Conservation (phyloP, 2,888 invertebrate species). For the Antheraea yamamai region DNA sequence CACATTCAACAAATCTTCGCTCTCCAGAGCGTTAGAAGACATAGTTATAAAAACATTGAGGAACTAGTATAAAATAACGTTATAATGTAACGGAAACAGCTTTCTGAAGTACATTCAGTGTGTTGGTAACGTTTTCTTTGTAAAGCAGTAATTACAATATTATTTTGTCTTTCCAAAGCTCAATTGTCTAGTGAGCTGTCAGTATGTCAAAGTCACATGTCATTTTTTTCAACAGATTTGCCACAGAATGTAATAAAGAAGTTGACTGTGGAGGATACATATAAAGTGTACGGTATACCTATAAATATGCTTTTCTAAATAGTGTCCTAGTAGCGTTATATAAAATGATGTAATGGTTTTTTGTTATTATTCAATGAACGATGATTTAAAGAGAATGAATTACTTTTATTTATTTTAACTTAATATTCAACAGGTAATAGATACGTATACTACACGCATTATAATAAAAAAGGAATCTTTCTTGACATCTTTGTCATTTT, state of each 20-base stretch:
- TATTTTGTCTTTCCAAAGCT: background rate
- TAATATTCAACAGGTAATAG: too few species aligned
- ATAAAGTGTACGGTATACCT: too few species aligned
- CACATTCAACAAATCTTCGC: constrained; percentile 67
- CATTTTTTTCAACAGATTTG: background rate
- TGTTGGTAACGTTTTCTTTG: background rate
- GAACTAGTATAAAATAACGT: constrained; percentile 23
- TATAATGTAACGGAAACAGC: background rate
- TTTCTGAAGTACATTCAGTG: background rate
- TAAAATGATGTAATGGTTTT: too few species aligned
- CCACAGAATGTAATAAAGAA: background rate
- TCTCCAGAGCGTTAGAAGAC: constrained; percentile 60
- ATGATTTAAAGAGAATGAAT: too few species aligned
- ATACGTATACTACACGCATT: too few species aligned
- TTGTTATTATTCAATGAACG: too few species aligned
- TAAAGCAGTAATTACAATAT: background rate
- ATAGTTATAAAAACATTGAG: constrained; percentile 45
- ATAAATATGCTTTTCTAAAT: too few species aligned
- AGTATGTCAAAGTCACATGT: background rate
- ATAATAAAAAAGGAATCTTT: too few species aligned
- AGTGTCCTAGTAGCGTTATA: too few species aligned
- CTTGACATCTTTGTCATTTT: too few species aligned
- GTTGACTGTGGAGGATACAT: too few species aligned
- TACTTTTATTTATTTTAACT: too few species aligned
- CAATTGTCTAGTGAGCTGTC: background rate